These are phyloP conservation scores for Microctonus aethiopoides DNA, from an alignment of 2,888 invertebrate genomes.

Conservation along the genomic window DNA sequence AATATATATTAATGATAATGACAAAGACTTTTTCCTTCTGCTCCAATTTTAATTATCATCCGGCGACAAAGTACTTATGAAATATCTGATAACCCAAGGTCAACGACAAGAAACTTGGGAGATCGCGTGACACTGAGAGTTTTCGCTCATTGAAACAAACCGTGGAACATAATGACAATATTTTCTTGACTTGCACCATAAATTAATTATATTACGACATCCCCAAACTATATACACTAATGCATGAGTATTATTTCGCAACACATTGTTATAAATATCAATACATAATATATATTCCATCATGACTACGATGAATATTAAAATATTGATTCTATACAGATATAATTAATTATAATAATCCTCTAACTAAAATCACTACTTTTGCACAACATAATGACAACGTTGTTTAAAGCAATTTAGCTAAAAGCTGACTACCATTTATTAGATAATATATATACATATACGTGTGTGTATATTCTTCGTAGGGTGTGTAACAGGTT, in stretches of 20 bases:
- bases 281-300: background rate
- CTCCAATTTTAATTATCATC: slow-evolving; percentile 7
- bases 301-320: no score
- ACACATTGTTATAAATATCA: background rate
- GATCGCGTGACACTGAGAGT: slow-evolving; percentile 58
- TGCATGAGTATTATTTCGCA: no score
- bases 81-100: slow-evolving; percentile 46
- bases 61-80: background rate
- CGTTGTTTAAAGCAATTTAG: slow-evolving; percentile 11
- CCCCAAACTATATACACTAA: no score
- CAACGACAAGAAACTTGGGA: slow-evolving; percentile 51
- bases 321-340: slow-evolving; percentile 6
- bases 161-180: slow-evolving; percentile 60
- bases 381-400: slow-evolving; percentile 12
- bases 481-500: no score
- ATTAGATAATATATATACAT: background rate
- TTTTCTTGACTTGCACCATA: slow-evolving; percentile 49
- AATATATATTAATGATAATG: background rate
- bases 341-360: slow-evolving; percentile 14
- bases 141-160: slow-evolving; percentile 53
- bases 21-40: background rate
- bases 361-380: background rate
- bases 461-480: background rate
- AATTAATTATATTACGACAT: no score
- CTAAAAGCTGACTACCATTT: slow-evolving; percentile 12